phyloP scores from a whole-genome alignment of 37 sponge, comb jelly and placozoan species.

The Amphimedon queenslandica region DNA sequence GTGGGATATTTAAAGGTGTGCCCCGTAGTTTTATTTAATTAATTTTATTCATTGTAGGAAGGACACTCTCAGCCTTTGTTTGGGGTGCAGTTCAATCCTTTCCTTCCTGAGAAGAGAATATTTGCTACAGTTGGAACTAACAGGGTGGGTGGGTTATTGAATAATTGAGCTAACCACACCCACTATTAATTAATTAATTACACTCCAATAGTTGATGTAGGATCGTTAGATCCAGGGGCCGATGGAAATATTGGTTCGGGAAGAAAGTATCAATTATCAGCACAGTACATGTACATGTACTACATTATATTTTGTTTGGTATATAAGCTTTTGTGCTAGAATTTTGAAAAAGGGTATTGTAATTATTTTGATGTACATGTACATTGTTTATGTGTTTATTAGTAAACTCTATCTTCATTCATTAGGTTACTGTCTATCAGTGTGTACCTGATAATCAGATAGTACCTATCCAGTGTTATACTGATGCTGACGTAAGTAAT shows the following conservation, averaged over 20 bases:
- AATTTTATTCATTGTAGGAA: conserved; percentile 55
- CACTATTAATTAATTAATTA: no score
- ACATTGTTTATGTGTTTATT: no score
- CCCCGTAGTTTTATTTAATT: no score
- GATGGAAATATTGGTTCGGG: no score
- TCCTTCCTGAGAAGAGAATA: conserved; percentile 38
- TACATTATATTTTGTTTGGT: no score
- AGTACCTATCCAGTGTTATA: conserved; percentile 57
- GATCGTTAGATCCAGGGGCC: no score
- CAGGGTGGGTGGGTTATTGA: conserved; percentile 21
- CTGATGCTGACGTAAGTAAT: conserved; percentile 74
- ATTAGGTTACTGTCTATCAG: conserved; percentile 63
- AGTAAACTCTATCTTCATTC: no score
- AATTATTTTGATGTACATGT: background rate
- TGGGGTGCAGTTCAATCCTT: conserved; percentile 91
- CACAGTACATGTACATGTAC: no score
- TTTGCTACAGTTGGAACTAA: conserved; percentile 94
- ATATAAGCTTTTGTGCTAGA: no score
- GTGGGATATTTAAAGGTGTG: background rate
- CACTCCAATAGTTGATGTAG: no score
- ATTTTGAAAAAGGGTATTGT: no score
- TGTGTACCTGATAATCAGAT: conserved; percentile 66
- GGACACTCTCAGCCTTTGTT: conserved; percentile 78
- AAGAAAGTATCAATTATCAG: no score
- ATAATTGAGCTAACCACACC: background rate